A percentile compares a stretch with the other conserved stretches of the same genome.
Evolutionary conservation across 2,797 vertebrate species (phyloP).

Genomic region (Triplophysa bombifrons): DNA sequence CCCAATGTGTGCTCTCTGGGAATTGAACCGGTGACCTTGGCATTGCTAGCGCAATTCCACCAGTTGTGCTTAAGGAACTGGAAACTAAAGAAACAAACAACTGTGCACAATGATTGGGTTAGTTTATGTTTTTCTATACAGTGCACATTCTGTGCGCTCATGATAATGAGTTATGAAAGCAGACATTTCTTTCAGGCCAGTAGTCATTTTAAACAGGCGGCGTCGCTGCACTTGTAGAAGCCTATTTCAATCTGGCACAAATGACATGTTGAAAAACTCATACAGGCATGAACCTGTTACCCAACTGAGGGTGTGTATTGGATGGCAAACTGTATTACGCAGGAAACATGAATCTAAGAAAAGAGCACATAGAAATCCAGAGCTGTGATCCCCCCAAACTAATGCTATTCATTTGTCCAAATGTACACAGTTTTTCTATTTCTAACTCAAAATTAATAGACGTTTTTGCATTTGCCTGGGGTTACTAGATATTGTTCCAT

Average conservation of each 20-base stretch:
- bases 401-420: not conserved
- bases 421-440: not conserved
- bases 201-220: constrained; percentile 27
- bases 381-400: not conserved
- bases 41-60: not conserved
- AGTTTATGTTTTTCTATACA: constrained; percentile 2
- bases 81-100: not conserved
- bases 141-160: constrained; percentile 14
- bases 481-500: constrained; percentile 20
- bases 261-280: constrained; percentile 1
- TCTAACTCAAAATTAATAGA: not conserved
- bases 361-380: not conserved
- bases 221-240: not conserved
- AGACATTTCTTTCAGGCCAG: constrained; percentile 22
- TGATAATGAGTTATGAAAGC: constrained; percentile 25
- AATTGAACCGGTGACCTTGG: not conserved
- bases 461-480: constrained; percentile 20
- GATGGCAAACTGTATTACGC: not conserved
- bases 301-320: not conserved
- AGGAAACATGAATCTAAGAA: not conserved
- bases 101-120: not conserved
- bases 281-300: constrained; percentile 11
- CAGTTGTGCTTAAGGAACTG: not conserved
- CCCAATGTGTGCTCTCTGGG: not conserved
- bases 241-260: not conserved